phyloP scores from a whole-genome alignment of 2,888 invertebrate genomes.

The Steinernema hermaphroditum region DNA sequence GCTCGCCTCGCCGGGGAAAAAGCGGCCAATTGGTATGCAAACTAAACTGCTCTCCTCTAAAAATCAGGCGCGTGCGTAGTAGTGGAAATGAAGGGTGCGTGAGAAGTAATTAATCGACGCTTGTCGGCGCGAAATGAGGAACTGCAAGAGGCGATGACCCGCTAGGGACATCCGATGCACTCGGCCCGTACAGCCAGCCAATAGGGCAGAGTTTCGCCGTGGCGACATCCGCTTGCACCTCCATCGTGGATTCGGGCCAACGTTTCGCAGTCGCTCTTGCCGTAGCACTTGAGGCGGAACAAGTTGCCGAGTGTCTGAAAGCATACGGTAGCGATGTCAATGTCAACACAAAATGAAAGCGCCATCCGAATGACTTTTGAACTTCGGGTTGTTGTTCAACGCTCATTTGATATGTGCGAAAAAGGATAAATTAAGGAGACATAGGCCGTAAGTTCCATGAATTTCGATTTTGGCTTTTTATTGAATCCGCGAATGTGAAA shows the following conservation, averaged over 20 bases:
- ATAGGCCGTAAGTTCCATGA: no score
- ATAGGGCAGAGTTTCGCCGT: slow-evolving; percentile 47
- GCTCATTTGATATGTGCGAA: no score
- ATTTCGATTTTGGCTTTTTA: no score
- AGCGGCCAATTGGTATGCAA: slow-evolving; percentile 83
- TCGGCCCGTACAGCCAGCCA: slow-evolving; percentile 42
- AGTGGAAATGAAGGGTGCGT: neutral
- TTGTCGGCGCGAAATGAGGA: slow-evolving; percentile 1
- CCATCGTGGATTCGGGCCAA: slow-evolving; percentile 64
- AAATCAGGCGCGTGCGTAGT: slow-evolving; percentile 18
- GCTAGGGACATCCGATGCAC: slow-evolving; percentile 31
- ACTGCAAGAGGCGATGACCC: slow-evolving; percentile 8
- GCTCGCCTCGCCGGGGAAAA: slow-evolving; percentile 94
- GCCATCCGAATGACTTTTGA: neutral
- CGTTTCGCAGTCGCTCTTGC: slow-evolving; percentile 64
- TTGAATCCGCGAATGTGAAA: no score
- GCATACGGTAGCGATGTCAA: neutral
- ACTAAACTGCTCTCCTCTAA: neutral
- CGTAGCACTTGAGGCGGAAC: slow-evolving; percentile 64
- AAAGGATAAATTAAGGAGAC: no score
- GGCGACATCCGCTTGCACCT: slow-evolving; percentile 64
- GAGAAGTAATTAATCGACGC: slow-evolving; percentile 18
- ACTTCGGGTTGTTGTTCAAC: no score
- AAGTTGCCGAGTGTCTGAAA: slow-evolving; percentile 48
- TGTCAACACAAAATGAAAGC: neutral